Evolutionary conservation across 92 coral and sea anemone genomes (phyloP).

Genomic region (Palythoa caribaeorum): DNA sequence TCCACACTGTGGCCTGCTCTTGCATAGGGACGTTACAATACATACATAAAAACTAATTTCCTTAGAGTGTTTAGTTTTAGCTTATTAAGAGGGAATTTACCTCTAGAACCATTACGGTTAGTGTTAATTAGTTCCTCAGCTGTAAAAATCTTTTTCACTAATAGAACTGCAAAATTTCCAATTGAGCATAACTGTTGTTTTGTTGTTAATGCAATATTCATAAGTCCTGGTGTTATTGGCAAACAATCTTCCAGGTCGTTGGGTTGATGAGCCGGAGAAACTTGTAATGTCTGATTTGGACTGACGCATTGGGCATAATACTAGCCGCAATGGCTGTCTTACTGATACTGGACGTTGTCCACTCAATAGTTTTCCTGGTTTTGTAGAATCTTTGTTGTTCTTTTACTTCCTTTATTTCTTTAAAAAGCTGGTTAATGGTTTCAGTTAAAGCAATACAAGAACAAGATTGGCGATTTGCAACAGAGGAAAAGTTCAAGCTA

Average conservation of each 20-base stretch:
- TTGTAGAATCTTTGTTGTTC: slow-evolving; percentile 2
- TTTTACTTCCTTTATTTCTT: neutral
- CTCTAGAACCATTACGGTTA: slow-evolving; percentile 42
- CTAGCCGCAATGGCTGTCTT: neutral
- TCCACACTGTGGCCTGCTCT: slow-evolving; percentile 80
- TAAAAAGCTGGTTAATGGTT: slow-evolving; percentile 1
- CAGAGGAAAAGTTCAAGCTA: neutral
- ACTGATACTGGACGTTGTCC: neutral
- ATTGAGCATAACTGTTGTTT: slow-evolving; percentile 32
- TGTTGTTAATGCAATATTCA: neutral
- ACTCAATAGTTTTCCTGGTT: slow-evolving; percentile 4
- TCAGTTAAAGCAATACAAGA: neutral
- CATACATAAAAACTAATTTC: slow-evolving; percentile 21
- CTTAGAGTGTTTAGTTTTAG: neutral
- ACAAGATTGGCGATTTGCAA: neutral
- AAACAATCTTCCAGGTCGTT: neutral
- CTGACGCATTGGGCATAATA: neutral
- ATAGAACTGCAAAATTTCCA: slow-evolving; percentile 33
- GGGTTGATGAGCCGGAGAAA: neutral
- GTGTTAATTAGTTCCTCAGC: slow-evolving; percentile 21
- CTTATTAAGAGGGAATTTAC: slow-evolving; percentile 19
- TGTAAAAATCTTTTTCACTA: slow-evolving; percentile 27
- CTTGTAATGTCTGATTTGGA: neutral
- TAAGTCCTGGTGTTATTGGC: neutral
- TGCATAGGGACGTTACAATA: slow-evolving; percentile 58